These are phyloP conservation scores for Eurystomus glaucurus DNA, from an alignment of 2,797 vertebrate species.

Conservation along the genomic window DNA sequence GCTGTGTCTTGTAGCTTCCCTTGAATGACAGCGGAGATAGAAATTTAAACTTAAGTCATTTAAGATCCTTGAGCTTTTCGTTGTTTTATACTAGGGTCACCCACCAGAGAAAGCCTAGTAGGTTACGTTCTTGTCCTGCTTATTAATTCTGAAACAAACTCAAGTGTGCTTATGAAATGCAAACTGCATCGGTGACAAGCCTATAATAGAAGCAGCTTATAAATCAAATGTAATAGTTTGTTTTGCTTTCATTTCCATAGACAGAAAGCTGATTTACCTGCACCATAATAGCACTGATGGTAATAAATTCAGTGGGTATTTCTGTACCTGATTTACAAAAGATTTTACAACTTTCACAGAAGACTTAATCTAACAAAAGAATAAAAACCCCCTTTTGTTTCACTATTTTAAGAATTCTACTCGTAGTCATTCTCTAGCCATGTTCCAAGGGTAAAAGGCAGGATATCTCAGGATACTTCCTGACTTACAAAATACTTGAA, in stretches of 20 bases:
- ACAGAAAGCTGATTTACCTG: background rate
- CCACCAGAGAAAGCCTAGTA: background rate
- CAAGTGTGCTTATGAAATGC: background rate
- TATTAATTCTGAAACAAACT: background rate
- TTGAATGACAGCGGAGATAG: rapidly evolving
- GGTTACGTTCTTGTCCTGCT: background rate
- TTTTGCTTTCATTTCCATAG: background rate
- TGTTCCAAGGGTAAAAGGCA: background rate
- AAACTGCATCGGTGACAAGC: background rate
- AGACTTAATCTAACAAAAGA: constrained; percentile 19
- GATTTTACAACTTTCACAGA: background rate
- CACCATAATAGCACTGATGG: background rate
- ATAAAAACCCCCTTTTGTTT: background rate
- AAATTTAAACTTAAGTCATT: rapidly evolving
- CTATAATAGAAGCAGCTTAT: background rate
- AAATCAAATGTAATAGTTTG: background rate
- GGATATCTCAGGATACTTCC: background rate
- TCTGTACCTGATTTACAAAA: background rate
- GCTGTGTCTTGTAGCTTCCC: background rate
- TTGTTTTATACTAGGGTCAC: background rate
- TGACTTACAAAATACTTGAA: background rate
- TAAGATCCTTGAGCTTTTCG: background rate
- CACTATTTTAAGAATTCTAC: background rate
- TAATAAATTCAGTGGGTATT: background rate
- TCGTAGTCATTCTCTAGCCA: background rate